Base-by-base conservation (phyloP, 2,888 invertebrate species). In the Selenia dentaria region DNA sequence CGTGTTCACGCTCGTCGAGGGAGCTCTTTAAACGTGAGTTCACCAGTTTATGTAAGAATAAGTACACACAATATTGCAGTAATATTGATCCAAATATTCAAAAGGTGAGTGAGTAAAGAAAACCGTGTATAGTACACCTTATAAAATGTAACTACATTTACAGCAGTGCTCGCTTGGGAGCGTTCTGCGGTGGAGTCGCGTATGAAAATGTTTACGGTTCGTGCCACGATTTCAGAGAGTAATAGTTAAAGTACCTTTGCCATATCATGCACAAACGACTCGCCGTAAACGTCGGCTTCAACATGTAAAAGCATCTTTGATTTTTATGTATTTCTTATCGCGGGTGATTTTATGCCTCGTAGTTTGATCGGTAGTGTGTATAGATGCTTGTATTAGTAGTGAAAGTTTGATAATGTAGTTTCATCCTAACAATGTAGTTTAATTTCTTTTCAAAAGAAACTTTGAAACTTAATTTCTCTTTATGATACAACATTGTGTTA, bases 121-220 rank as follows among this genome's bases (percentile, higher is more conserved):
- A 49, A 56, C 55, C 34, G 51, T 54, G 40, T 42, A 16, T 16
- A 59, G 53, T 53, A 39, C 39, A 61, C 65, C 67, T 70, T 72
- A 73, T 73, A 73, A 76, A 74, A 73, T 70, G 65, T 67, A 64
- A 63, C 54, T 63, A 58, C 63, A 63, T 70, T 70, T 73, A 70
- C 68, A 60, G 66, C 72, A 75, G 65, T 64, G 66, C 61, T 63
- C 74, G 64, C 64, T 51, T 59, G 68, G 62, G 70, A 66, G 66
- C 67, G 66, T 66, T 68, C 62, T 65, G 74, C 59, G 65, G 73
- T 51, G 45, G 62, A 69, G 63, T 64, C 56, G 55, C 66, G 64
- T 66, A 67, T 73, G 65, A 67, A 67, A 73, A 74, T 76, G 68
- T 73, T 70, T 72, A 72, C 63, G 68, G 67, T 66, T 63, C 57